phyloP scores from a whole-genome alignment of 35 echinoderm and acorn worm species.

The Nesometra sesokonis region DNA sequence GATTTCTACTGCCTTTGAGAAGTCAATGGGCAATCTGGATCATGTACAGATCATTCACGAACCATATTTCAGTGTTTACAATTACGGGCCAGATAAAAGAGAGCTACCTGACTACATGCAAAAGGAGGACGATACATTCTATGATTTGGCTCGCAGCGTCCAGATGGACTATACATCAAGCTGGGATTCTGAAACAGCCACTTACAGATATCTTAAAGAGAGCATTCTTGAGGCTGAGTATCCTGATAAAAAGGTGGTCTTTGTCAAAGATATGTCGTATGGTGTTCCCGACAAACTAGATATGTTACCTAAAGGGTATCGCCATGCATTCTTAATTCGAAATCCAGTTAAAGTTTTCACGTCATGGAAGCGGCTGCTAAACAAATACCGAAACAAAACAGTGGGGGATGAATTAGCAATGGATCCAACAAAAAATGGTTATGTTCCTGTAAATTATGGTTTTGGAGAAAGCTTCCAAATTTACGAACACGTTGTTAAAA shows the following conservation, averaged over 20 bases:
- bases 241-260: conserved; percentile 8
- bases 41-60: not conserved
- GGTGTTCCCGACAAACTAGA: not conserved
- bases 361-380: not conserved
- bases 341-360: conserved; percentile 14
- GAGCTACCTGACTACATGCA: not conserved
- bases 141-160: no score
- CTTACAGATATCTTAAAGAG: not conserved
- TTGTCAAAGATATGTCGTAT: conserved; percentile 21
- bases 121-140: no score
- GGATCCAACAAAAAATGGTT: not conserved
- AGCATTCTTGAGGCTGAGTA: not conserved
- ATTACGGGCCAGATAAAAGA: not conserved
- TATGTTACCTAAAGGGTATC: conserved; percentile 27
- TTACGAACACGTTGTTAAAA: not conserved
- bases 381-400: not conserved
- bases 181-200: not conserved
- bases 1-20: not conserved
- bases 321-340: conserved; percentile 28
- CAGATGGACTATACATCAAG: not conserved
- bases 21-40: not conserved
- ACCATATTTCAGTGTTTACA: not conserved
- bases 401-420: not conserved
- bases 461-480: not conserved
- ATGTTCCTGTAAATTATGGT: not conserved